Evolutionary conservation across 2,888 invertebrate species (phyloP), one percentile per base, ranked within the genome.

Genomic region (Drosophila ezoana): DNA sequence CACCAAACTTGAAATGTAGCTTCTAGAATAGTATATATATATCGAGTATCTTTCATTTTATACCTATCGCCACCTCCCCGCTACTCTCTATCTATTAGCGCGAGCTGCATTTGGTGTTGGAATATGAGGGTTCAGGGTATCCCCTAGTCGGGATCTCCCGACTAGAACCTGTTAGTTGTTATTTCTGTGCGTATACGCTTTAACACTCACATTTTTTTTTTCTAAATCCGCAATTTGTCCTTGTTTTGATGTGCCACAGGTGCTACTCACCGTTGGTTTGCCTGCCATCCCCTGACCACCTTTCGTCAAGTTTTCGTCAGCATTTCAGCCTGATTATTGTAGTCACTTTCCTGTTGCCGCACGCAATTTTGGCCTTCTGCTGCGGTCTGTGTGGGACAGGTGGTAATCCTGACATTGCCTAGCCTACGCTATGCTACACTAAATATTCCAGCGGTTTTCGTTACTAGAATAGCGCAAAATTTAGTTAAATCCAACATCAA

Each of bases 151-250:
- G n/a, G n/a, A n/a, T n/a, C n/a, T n/a, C n/a, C n/a, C n/a, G n/a
- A n/a, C n/a, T n/a, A n/a, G n/a, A n/a, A n/a, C n/a, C n/a, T n/a
- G n/a, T n/a, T n/a, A n/a, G n/a, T n/a, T n/a, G n/a, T n/a, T n/a
- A n/a, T n/a, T n/a, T n/a, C n/a, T n/a, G n/a, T n/a, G n/a, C n/a
- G 45, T 68, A 38, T 58, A 53, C 58, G 47, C 59, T 72, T 72
- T 72, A 57, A 69, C 70, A 61, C 58, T 81, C 67, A 74, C 88
- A 79, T 74, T 71, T 69, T 51, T 66, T 74, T 75, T 61, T 71
- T 73, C 59, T 63, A 76, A 89, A 76, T 84, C 82, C 71, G 79
- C 79, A 87, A 72, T 89, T 81, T 87, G 87, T 84, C 82, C 89
- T 84, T 85, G 87, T 73, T 84, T 87, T 66, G 72, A 67, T 89